Percentiles rank a stretch among this genome's conserved stretches.
phyloP scores from a whole-genome alignment of 2,113 vertebrate genomes.

The Ardeotis arabs region DNA sequence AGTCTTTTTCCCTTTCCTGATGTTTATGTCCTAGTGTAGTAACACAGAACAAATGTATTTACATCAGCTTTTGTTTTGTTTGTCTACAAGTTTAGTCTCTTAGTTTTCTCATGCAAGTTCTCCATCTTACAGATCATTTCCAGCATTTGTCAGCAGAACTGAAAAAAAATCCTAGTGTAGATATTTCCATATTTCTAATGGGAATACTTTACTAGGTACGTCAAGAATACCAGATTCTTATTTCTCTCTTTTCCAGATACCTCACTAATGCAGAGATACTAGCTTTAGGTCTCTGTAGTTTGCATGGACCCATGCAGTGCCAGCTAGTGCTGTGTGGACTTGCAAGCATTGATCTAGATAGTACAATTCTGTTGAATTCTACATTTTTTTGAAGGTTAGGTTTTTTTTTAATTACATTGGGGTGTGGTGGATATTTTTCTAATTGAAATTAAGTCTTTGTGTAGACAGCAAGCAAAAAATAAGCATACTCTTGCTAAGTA shows the following conservation, averaged over 20 bases:
- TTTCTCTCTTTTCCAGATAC: background rate
- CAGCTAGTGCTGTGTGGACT: background rate
- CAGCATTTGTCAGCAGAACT: background rate
- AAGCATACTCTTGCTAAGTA: background rate
- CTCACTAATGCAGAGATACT: background rate
- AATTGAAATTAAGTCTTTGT: background rate
- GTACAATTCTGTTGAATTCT: background rate
- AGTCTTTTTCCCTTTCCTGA: background rate
- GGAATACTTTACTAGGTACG: background rate
- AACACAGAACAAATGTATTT: background rate
- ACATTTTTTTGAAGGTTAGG: background rate
- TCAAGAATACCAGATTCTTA: background rate
- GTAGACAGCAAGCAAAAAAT: background rate
- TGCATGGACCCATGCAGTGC: background rate
- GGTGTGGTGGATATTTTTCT: background rate
- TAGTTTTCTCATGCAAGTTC: background rate
- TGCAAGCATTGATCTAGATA: background rate
- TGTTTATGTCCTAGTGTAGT: background rate
- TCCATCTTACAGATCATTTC: background rate
- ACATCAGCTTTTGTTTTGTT: background rate
- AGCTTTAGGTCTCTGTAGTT: background rate
- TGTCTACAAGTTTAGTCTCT: background rate
- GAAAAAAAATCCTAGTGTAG: background rate
- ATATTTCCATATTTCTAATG: background rate
- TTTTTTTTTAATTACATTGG: background rate